phyloP scores from a whole-genome alignment of 1,140 invertebrate genomes.

The Coptotermes formosanus region DNA sequence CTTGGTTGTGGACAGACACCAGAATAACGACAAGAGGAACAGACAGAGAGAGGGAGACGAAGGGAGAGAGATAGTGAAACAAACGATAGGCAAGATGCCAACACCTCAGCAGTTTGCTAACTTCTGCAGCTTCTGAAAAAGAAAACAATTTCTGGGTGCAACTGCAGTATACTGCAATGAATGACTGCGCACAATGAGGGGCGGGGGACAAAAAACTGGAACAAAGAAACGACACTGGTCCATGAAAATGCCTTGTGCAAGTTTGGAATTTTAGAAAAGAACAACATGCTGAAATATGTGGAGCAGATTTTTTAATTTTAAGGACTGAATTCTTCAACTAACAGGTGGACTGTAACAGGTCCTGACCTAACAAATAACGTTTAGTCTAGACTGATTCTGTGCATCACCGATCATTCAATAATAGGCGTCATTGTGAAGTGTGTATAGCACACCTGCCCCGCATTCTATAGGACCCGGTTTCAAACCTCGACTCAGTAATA shows the following conservation, averaged over 20 bases:
- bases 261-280: constrained; percentile 12
- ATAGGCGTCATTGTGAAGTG: too few relatives aligned
- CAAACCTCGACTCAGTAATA: too few relatives aligned
- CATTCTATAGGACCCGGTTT: too few relatives aligned
- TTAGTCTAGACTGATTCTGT: background rate
- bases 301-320: background rate
- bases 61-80: background rate
- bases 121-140: background rate
- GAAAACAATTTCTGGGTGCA: background rate
- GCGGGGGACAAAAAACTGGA: background rate
- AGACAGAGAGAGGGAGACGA: background rate
- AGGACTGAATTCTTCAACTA: background rate
- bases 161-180: background rate
- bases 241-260: background rate
- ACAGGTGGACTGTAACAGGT: background rate
- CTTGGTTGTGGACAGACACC: background rate
- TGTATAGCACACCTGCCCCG: too few relatives aligned
- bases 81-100: background rate
- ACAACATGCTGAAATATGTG: background rate
- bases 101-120: constrained; percentile 3
- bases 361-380: background rate
- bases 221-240: constrained; percentile 10
- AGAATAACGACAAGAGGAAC: background rate
- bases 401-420: too few relatives aligned
- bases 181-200: background rate